These are phyloP conservation scores for Pantherophis vulpinus DNA, from an alignment of 2,797 vertebrate species.

Conservation along the genomic window DNA sequence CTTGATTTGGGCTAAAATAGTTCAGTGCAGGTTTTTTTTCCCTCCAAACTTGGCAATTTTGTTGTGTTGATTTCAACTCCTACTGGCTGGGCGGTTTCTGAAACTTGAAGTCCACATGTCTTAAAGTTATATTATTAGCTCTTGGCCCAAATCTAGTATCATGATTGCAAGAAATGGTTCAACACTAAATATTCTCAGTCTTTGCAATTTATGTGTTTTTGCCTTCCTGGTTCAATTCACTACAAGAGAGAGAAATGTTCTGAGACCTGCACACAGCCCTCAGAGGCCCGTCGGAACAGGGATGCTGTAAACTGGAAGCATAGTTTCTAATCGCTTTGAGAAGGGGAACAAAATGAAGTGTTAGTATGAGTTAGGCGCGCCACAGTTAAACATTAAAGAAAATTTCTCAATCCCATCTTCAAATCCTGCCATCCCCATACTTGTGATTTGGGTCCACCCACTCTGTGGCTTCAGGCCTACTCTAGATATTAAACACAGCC, in stretches of 20 bases:
- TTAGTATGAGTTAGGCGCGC: neutral
- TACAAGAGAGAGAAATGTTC: neutral
- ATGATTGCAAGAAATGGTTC: neutral
- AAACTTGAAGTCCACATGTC: neutral
- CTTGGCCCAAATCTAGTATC: neutral
- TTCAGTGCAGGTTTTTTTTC: neutral
- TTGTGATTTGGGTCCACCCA: neutral
- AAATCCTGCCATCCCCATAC: neutral
- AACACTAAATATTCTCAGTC: neutral
- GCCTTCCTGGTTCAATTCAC: neutral
- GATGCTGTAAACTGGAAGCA: neutral
- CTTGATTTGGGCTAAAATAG: neutral
- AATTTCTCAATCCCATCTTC: neutral
- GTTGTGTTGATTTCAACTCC: neutral
- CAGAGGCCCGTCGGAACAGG: neutral
- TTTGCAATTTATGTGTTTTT: neutral
- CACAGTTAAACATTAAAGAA: neutral
- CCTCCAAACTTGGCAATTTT: neutral
- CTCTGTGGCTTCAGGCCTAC: neutral
- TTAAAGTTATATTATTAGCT: neutral
- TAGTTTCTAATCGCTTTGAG: neutral
- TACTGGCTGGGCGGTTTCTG: neutral
- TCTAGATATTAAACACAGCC: neutral
- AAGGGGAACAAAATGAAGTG: neutral
- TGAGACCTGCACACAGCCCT: neutral